Evolutionary conservation across 2,888 invertebrate species (phyloP).

Genomic region (Chymomyza fuscimana): DNA sequence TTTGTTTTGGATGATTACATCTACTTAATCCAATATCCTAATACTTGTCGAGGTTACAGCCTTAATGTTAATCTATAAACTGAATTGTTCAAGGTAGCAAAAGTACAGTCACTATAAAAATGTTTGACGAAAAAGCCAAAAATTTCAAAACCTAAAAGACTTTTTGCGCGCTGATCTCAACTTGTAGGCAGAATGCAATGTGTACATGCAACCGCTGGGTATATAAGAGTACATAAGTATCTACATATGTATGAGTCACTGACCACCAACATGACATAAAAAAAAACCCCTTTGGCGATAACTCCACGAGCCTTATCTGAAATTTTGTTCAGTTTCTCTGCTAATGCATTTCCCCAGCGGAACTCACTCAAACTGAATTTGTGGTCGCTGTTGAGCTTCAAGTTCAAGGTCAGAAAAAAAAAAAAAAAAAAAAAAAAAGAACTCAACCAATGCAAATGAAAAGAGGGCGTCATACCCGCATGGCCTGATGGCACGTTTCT

Average conservation of each 20-base stretch:
- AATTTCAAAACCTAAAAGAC: not conserved
- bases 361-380: not conserved
- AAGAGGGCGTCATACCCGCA: not conserved
- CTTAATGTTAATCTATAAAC: no score
- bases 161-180: not conserved
- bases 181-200: not conserved
- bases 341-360: not conserved
- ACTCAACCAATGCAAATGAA: no score
- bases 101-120: not conserved
- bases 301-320: not conserved
- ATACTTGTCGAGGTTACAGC: no score
- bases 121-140: not conserved
- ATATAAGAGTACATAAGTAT: not conserved
- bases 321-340: not conserved
- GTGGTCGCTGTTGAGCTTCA: slow-evolving; percentile 9
- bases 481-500: not conserved
- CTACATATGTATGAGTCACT: not conserved
- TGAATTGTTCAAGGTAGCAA: not conserved
- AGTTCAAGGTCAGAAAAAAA: slow-evolving; percentile 22
- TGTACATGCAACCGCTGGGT: not conserved
- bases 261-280: not conserved
- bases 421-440: not conserved
- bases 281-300: slow-evolving; percentile 3
- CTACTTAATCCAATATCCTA: no score
- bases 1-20: no score